Conservation (phyloP, 35 echinoderm and acorn worm species). For the Apostichopus parvimensis region DNA sequence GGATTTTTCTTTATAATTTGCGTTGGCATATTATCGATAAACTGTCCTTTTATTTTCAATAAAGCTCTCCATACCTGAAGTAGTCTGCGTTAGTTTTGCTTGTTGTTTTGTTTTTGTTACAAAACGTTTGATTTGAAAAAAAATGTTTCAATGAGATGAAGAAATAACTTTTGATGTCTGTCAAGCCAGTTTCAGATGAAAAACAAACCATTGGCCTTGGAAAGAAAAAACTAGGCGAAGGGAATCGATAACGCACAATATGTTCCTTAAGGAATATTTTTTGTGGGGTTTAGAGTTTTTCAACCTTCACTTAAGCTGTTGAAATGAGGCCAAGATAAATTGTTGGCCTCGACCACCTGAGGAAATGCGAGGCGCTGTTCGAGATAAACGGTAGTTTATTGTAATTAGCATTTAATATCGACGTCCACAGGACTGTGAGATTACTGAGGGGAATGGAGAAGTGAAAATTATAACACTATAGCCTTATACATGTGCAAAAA, state of each 20-base stretch:
- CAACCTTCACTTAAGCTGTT: not conserved
- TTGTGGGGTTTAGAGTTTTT: not conserved
- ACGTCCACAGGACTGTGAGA: slow-evolving; percentile 5
- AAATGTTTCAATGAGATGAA: not conserved
- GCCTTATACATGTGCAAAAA: not conserved
- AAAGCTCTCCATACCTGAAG: too few relatives aligned
- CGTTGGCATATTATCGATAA: too few relatives aligned
- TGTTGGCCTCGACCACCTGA: slow-evolving; percentile 8
- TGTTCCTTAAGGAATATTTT: slow-evolving; percentile 11
- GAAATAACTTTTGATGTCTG: not conserved
- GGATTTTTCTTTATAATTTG: too few relatives aligned
- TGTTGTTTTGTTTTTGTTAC: too few relatives aligned
- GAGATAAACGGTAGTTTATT: slow-evolving; percentile 15
- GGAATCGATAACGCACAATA: not conserved
- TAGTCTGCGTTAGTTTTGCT: too few relatives aligned
- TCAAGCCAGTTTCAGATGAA: not conserved
- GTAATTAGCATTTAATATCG: slow-evolving; percentile 19
- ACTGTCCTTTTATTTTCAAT: too few relatives aligned
- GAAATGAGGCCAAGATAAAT: slow-evolving; percentile 12
- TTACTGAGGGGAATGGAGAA: not conserved
- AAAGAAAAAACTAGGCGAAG: not conserved
- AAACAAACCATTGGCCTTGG: slow-evolving; percentile 6
- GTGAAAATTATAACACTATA: not conserved
- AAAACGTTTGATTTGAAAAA: too few relatives aligned
- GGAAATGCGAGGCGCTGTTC: slow-evolving; percentile 15